A percentile compares a stretch with the other conserved stretches of the same genome.
Conservation (phyloP, 2,888 invertebrate species). For the Dorcus parallelipipedus region DNA sequence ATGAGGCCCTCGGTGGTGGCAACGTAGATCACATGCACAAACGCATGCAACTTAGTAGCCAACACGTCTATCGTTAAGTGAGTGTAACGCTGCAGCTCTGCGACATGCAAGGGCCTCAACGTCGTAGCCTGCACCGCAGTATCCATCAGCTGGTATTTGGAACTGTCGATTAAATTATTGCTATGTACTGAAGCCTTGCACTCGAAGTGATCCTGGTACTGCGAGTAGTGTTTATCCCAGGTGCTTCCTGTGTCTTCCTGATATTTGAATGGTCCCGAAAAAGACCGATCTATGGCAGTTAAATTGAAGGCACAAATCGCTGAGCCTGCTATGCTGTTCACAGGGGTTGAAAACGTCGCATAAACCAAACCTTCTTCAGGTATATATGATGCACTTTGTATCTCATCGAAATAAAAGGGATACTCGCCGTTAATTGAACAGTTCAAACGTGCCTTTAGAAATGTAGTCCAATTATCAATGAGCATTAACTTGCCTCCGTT, state of each 20-base stretch:
- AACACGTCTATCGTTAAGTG: slow-evolving; percentile 82
- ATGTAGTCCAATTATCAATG: slow-evolving; percentile 89
- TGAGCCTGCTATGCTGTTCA: slow-evolving; percentile 85
- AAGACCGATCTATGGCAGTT: slow-evolving; percentile 74
- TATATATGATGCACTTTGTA: slow-evolving; percentile 79
- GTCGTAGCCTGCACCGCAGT: slow-evolving; percentile 75
- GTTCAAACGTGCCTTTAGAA: slow-evolving; percentile 79
- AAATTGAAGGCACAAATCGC: slow-evolving; percentile 90
- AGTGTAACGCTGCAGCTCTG: slow-evolving; percentile 68
- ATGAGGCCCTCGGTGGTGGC: slow-evolving; percentile 73
- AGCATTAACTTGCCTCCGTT: slow-evolving; percentile 71
- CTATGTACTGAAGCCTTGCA: slow-evolving; percentile 50
- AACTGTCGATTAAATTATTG: slow-evolving; percentile 56
- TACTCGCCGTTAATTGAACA: slow-evolving; percentile 82
- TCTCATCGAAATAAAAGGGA: slow-evolving; percentile 85
- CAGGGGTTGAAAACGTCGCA: slow-evolving; percentile 81
- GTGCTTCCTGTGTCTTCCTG: slow-evolving; percentile 73
- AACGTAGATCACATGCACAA: slow-evolving; percentile 76
- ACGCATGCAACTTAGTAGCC: slow-evolving; percentile 64
- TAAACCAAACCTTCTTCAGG: slow-evolving; percentile 75
- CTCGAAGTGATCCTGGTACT: slow-evolving; percentile 60
- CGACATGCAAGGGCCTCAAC: slow-evolving; percentile 65
- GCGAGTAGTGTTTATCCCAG: slow-evolving; percentile 68
- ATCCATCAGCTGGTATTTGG: slow-evolving; percentile 85
- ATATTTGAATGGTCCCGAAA: slow-evolving; percentile 82